phyloP scores from a whole-genome alignment of 1,140 invertebrate genomes.

The Ceratoteleas bidentatus region DNA sequence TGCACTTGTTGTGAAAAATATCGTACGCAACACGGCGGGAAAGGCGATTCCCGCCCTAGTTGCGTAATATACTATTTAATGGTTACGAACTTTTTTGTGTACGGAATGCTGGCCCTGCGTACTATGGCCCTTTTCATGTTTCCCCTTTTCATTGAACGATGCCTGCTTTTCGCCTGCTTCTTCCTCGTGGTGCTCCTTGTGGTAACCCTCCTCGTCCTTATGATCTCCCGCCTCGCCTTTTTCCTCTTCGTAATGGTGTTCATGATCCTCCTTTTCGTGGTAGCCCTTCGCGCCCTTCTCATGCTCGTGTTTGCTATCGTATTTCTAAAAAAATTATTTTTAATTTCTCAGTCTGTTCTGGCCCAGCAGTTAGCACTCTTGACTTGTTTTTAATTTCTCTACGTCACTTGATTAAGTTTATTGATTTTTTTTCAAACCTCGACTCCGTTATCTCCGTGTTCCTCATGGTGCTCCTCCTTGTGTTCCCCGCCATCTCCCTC shows the following conservation, averaged over 20 bases:
- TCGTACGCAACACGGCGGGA: too few species aligned
- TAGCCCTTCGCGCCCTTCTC: slow-evolving; percentile 78
- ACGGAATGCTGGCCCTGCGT: slow-evolving; percentile 81
- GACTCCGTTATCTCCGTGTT: slow-evolving; percentile 71
- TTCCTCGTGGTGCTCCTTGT: slow-evolving; percentile 72
- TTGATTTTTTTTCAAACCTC: slow-evolving; percentile 67
- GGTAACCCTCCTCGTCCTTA: slow-evolving; percentile 75
- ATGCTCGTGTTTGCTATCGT: slow-evolving; percentile 77
- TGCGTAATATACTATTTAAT: too few species aligned
- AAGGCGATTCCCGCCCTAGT: too few species aligned
- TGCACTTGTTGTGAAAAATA: too few species aligned
- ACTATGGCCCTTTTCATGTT: slow-evolving; percentile 80
- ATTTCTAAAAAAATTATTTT: slow-evolving; percentile 71
- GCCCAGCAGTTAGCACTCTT: too few species aligned
- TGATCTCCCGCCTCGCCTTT: slow-evolving; percentile 76
- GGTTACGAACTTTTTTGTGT: slow-evolving; percentile 77
- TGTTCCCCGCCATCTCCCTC: slow-evolving; percentile 71
- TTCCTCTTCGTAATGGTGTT: slow-evolving; percentile 76
- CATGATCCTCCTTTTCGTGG: slow-evolving; percentile 77
- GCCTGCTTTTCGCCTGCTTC: slow-evolving; percentile 75
- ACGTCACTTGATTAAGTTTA: background rate
- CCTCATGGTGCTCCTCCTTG: slow-evolving; percentile 68
- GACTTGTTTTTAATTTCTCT: slow-evolving; percentile 2
- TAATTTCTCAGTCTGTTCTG: too few species aligned
- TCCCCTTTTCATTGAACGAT: slow-evolving; percentile 77